Percentiles rank a stretch among this genome's conserved stretches.
Conservation (phyloP, 2,888 invertebrate species). For the Meghimatium bilineatum region DNA sequence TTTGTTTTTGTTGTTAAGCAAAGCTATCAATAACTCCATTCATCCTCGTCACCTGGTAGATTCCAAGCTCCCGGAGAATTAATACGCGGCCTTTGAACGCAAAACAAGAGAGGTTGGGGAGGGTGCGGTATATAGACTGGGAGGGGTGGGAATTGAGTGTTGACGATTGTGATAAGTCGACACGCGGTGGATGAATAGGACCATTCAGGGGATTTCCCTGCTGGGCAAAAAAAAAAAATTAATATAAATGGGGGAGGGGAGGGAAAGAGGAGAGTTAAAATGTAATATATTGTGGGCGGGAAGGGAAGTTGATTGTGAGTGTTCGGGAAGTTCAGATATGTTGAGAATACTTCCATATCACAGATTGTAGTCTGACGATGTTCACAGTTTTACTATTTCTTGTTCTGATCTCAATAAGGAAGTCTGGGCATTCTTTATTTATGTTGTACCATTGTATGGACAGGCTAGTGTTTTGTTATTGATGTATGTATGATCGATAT, state of each 20-base stretch:
- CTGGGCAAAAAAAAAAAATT: too few relatives aligned
- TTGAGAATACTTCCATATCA: not conserved
- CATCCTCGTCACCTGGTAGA: conserved; percentile 26
- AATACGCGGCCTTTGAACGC: conserved; percentile 15
- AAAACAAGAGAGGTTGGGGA: not conserved
- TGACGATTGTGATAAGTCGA: conserved; percentile 17
- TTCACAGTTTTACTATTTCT: not conserved
- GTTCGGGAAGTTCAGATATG: not conserved
- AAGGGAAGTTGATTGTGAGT: not conserved
- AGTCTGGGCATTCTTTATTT: not conserved
- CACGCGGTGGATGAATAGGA: not conserved
- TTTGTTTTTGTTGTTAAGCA: conserved; percentile 23
- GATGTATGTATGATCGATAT: too few relatives aligned
- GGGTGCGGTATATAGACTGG: not conserved
- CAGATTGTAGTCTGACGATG: not conserved
- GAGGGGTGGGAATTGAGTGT: too few relatives aligned
- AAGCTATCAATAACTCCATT: conserved; percentile 25
- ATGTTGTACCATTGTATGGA: not conserved
- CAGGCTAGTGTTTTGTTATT: not conserved
- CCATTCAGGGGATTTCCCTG: conserved; percentile 25
- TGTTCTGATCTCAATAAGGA: too few relatives aligned
- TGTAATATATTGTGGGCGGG: not conserved
- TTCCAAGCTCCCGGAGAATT: conserved; percentile 5
- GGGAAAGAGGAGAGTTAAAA: not conserved
- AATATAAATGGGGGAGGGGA: too few relatives aligned